These are phyloP conservation scores for Cepaea hortensis DNA, from an alignment of 2,888 invertebrate species.

Conservation along the genomic window DNA sequence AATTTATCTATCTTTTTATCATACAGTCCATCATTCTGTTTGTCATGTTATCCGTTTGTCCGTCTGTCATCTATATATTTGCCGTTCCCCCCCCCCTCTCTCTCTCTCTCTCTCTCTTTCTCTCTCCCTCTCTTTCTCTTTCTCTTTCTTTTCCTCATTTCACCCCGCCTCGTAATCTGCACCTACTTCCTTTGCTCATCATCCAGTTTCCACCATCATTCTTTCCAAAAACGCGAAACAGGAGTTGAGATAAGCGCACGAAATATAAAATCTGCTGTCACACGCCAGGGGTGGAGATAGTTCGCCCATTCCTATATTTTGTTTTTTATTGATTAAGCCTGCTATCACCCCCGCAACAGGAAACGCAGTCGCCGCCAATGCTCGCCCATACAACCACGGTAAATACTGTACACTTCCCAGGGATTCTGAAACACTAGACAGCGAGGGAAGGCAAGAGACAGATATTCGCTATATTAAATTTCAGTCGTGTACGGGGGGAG, in stretches of 20 bases:
- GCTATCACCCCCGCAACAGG: slow-evolving; percentile 1
- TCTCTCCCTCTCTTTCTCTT: too few relatives aligned
- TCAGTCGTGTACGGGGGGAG: background rate
- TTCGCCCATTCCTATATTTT: background rate
- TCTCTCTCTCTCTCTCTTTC: slow-evolving; percentile 3
- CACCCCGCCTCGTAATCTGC: background rate
- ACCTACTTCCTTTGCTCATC: background rate
- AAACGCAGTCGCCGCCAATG: background rate
- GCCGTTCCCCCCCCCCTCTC: background rate
- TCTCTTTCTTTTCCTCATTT: background rate
- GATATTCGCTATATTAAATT: background rate
- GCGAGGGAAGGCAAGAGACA: background rate
- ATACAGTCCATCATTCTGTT: too few relatives aligned
- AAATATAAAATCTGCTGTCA: slow-evolving; percentile 23
- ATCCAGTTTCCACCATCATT: background rate
- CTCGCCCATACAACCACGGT: background rate
- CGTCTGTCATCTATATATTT: background rate
- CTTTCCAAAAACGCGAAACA: background rate
- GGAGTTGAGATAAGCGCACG: background rate
- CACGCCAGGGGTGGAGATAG: background rate
- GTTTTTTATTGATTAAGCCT: slow-evolving; percentile 13
- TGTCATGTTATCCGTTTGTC: background rate
- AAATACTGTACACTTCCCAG: background rate
- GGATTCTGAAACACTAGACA: background rate
- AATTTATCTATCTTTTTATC: too few relatives aligned